Evolutionary conservation across 2,888 invertebrate genomes (phyloP).

Genomic region (Mesorhabditis belari): DNA sequence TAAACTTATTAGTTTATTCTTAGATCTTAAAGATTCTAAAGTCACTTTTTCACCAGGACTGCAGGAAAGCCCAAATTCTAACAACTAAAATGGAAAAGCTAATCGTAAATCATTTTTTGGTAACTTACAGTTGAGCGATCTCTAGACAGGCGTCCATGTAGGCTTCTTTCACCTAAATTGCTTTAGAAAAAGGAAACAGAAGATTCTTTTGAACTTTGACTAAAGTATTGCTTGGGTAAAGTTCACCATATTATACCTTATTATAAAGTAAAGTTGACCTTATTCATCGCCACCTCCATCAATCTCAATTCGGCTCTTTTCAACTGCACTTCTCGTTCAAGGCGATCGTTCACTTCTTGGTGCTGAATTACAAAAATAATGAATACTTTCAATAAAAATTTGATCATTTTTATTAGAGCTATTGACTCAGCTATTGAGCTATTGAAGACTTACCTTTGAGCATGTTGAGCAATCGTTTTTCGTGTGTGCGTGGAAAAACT

Average conservation of each 20-base stretch:
- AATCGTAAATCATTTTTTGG: no score
- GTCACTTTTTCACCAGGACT: no score
- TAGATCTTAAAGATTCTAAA: no score
- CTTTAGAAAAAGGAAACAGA: neutral
- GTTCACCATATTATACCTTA: no score
- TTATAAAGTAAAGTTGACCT: no score
- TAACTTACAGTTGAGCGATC: neutral
- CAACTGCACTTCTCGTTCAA: neutral
- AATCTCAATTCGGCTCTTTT: neutral
- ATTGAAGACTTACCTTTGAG: neutral
- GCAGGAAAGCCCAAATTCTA: no score
- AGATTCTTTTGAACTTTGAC: no score
- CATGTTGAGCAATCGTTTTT: neutral
- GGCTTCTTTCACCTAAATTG: neutral
- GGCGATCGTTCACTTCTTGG: neutral
- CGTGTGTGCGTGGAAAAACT: neutral
- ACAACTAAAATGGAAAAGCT: no score
- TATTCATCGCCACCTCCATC: neutral
- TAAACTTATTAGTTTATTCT: no score
- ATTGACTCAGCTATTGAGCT: no score
- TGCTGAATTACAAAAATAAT: neutral
- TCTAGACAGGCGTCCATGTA: neutral
- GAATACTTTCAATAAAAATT: neutral
- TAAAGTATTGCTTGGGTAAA: no score
- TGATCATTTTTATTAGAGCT: no score